Conservation (phyloP, 2,797 vertebrate genomes). For the Chelmon rostratus region DNA sequence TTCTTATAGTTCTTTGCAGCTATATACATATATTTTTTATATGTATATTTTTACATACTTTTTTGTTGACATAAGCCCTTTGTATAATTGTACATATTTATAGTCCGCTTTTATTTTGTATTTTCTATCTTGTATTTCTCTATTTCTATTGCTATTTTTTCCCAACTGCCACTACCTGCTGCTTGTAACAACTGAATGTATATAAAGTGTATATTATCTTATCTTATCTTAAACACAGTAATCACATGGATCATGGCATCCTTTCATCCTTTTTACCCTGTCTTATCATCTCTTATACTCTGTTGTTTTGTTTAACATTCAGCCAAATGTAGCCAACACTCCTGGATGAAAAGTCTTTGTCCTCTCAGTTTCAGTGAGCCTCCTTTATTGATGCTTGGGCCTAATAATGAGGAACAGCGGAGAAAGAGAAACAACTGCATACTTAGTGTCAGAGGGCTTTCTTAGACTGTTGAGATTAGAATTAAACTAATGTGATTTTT, state of each 20-base stretch:
- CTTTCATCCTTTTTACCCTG: not conserved
- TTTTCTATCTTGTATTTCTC: too few species aligned
- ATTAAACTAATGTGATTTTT: too few species aligned
- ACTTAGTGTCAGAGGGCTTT: constrained; percentile 14
- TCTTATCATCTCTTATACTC: constrained; percentile 3
- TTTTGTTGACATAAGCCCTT: too few species aligned
- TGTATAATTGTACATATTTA: too few species aligned
- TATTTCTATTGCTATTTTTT: too few species aligned
- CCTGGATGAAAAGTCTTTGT: constrained; percentile 13
- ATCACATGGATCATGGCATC: not conserved
- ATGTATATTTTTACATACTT: too few species aligned
- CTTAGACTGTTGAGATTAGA: constrained; percentile 31
- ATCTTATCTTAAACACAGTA: not conserved
- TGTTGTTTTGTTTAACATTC: constrained; percentile 17
- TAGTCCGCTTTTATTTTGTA: too few species aligned
- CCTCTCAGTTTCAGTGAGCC: constrained; percentile 20
- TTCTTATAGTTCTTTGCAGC: too few species aligned
- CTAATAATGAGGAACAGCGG: constrained; percentile 18
- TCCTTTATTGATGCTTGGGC: not conserved
- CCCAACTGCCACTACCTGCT: too few species aligned
- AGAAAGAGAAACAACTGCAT: constrained; percentile 13
- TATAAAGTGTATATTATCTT: too few species aligned
- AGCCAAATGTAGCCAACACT: constrained; percentile 2
- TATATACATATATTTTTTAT: too few species aligned
- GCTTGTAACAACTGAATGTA: too few species aligned